phyloP scores from a whole-genome alignment of 2,797 vertebrate species.

The Momotus momota region DNA sequence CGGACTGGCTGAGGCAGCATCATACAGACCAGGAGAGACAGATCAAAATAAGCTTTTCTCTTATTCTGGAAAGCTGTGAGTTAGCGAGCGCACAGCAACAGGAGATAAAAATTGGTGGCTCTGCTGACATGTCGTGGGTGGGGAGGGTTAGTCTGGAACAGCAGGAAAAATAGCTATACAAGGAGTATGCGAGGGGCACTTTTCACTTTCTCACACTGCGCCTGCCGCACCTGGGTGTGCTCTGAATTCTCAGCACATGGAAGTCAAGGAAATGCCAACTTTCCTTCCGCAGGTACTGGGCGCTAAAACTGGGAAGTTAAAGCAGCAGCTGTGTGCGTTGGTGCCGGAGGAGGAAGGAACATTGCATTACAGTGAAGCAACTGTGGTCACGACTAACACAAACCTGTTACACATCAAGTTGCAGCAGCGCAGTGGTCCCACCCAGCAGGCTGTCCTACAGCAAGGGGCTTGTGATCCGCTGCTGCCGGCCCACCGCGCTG shows the following conservation, averaged over 20 bases:
- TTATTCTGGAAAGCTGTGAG: neutral
- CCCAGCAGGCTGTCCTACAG: rapidly evolving
- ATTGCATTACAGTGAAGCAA: neutral
- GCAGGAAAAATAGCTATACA: neutral
- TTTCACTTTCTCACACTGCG: neutral
- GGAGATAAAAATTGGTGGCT: rapidly evolving
- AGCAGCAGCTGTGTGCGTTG: rapidly evolving
- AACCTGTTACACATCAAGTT: rapidly evolving
- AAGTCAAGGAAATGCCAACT: neutral
- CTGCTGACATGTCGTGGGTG: rapidly evolving
- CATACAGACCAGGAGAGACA: neutral
- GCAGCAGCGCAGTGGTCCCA: rapidly evolving
- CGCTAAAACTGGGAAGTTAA: neutral
- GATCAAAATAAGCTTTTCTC: neutral
- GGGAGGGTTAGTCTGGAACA: neutral
- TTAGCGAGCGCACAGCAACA: neutral
- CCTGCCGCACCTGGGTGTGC: neutral
- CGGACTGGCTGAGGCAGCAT: neutral
- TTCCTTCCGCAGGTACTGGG: neutral
- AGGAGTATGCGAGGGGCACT: neutral
- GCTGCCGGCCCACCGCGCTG: rapidly evolving
- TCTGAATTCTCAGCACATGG: neutral
- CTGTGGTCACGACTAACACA: rapidly evolving
- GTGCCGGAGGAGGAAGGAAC: neutral
- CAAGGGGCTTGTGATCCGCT: rapidly evolving